Percentiles rank a stretch among this genome's conserved stretches.
phyloP scores from a whole-genome alignment of 2,797 vertebrate genomes.

The Peromyscus melanophrys region DNA sequence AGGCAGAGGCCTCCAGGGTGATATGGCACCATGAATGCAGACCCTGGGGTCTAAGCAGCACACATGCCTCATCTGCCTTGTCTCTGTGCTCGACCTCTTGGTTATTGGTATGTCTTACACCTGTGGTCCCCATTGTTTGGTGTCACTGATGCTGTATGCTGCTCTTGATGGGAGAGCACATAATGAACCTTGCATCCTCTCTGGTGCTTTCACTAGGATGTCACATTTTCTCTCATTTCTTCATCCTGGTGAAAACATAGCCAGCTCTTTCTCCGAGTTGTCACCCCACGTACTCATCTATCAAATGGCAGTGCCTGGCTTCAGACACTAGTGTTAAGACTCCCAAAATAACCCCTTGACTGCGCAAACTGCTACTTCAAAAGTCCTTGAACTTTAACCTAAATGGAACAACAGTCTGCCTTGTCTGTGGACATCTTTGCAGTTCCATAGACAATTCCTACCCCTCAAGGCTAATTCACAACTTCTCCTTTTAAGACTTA shows the following conservation, averaged over 20 bases:
- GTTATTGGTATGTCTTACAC: too few relatives aligned
- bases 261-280: accelerated
- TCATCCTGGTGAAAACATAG: not conserved
- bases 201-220: not conserved
- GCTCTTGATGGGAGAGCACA: too few relatives aligned
- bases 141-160: accelerated
- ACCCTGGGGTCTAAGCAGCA: not conserved
- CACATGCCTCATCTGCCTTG: too few relatives aligned
- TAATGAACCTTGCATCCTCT: not conserved
- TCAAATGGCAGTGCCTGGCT: not conserved
- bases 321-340: not conserved
- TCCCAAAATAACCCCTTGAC: not conserved
- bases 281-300: not conserved
- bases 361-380: accelerated
- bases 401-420: not conserved
- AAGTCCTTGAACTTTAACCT: not conserved
- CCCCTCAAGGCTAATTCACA: not conserved
- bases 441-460: not conserved
- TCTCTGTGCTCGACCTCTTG: not conserved
- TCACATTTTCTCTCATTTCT: not conserved
- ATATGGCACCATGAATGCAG: too few relatives aligned
- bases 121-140: accelerated
- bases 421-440: not conserved
- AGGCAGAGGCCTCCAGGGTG: too few relatives aligned
- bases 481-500: not conserved